Percentiles rank a stretch among this genome's conserved stretches.
Evolutionary conservation across 2,888 invertebrate species (phyloP).

Genomic region (Biston stratarius): DNA sequence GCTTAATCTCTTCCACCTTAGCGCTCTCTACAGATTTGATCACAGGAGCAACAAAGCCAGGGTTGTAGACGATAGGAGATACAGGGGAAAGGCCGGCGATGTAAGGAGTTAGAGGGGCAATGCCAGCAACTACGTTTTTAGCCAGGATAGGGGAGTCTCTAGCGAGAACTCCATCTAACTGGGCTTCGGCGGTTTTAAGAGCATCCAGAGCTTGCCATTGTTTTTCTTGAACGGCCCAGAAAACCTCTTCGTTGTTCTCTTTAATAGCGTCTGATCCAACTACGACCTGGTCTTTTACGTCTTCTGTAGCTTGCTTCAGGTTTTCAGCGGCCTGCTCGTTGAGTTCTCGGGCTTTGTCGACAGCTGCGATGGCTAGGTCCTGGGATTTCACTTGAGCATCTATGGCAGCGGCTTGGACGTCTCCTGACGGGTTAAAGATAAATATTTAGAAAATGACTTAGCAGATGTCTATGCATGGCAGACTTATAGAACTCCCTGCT

Average conservation of each 20-base stretch:
- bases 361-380: conserved; percentile 62
- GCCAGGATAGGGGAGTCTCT: conserved; percentile 59
- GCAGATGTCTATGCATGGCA: no score
- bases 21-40: conserved; percentile 25
- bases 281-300: conserved; percentile 58
- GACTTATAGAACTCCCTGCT: no score
- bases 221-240: conserved; percentile 73
- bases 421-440: conserved; percentile 59
- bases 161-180: conserved; percentile 67
- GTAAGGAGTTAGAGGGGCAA: conserved; percentile 2
- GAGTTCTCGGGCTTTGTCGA: conserved; percentile 62
- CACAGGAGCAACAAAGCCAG: conserved; percentile 37
- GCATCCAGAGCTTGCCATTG: conserved; percentile 78
- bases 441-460: not conserved
- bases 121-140: conserved; percentile 52
- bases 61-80: conserved; percentile 22
- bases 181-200: conserved; percentile 69
- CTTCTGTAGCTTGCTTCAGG: conserved; percentile 58
- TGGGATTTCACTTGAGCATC: conserved; percentile 67
- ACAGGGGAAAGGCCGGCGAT: conserved; percentile 41
- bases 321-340: conserved; percentile 63
- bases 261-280: conserved; percentile 62
- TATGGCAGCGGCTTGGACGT: conserved; percentile 75
- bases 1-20: conserved; percentile 36
- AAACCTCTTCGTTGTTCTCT: conserved; percentile 59